These are phyloP conservation scores for Bubalus kerabau DNA, from an alignment of 2,113 vertebrate genomes.

Conservation along the genomic window DNA sequence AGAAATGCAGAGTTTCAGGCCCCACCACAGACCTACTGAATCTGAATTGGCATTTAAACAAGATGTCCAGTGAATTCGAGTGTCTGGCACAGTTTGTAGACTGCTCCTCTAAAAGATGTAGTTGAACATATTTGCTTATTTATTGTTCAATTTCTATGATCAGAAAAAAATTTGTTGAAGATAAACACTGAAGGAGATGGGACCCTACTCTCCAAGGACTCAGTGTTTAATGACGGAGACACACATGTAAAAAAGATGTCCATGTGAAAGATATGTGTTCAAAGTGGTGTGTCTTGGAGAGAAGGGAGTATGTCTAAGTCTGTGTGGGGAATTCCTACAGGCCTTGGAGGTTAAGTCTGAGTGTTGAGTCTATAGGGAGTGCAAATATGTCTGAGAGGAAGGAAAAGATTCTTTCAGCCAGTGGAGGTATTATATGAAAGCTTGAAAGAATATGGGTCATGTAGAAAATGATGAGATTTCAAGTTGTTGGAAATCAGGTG, in stretches of 20 bases:
- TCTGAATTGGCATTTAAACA: background rate
- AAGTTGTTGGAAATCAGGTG: background rate
- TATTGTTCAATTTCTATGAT: background rate
- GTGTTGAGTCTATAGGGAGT: background rate
- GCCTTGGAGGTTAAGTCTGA: background rate
- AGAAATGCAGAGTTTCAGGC: background rate
- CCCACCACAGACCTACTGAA: background rate
- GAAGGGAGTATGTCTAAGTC: background rate
- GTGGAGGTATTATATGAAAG: background rate
- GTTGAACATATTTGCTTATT: background rate
- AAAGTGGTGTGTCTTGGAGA: background rate
- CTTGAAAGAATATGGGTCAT: background rate
- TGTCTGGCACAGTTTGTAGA: background rate
- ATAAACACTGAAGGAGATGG: background rate
- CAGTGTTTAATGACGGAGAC: background rate
- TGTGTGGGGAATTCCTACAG: background rate
- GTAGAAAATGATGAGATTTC: slow-evolving; percentile 10
- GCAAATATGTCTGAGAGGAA: background rate
- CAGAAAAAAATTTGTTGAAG: background rate
- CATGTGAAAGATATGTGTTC: background rate
- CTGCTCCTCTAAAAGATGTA: background rate
- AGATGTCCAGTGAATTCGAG: background rate
- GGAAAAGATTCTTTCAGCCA: background rate
- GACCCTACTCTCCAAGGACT: background rate
- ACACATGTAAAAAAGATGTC: background rate